Base-by-base conservation (phyloP, 1,140 invertebrate species). In the Drusus annulatus region DNA sequence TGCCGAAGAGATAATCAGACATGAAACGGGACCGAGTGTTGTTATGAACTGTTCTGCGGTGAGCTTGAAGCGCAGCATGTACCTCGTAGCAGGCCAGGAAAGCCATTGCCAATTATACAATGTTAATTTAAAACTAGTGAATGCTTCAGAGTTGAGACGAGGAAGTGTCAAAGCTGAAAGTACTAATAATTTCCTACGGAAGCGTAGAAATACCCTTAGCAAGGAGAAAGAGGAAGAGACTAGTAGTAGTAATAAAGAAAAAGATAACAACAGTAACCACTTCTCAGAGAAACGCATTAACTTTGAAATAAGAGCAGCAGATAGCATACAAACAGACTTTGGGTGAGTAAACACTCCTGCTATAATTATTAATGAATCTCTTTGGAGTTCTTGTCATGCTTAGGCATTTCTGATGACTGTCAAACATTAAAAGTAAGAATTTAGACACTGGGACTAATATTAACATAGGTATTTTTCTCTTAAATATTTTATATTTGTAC, bases 61-160 rank as follows among this genome's bases (percentile, higher is more conserved):
- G 23, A 94, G 91, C 84, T 79, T 85, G 0, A 86, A 88, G 81
- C 87, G 86, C 54, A 91, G 93, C 84, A 93, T 93, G 8, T 95
- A 94, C 86, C 87, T 98, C n/a, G 95, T 95, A 21, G 96, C 95
- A 52, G 97, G 97, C 1, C 95, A 97, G 89, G 96, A 98, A 90
- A 96, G 94, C 73, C 94, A 96, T 85, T 98, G 96, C 88, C 95
- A 97, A 84, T 89, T 98, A 80, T 98, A 98, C 86, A 93, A 93
- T 86, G 93, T 98, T 0, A 94, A 94, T 85, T 92, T 94, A 60
- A 93, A 93, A 78, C 90, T 96, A 81, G 90, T 91, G 62, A 89
- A 89, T 79, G 89, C 85, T 25, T 87, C 88, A 6, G 88, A 89
- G 84, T 85, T 86, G 86, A 85, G 89, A 5, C 81, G 89, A 76